Base-by-base conservation (phyloP, 2,888 invertebrate genomes). In the Catocala fraxini region DNA sequence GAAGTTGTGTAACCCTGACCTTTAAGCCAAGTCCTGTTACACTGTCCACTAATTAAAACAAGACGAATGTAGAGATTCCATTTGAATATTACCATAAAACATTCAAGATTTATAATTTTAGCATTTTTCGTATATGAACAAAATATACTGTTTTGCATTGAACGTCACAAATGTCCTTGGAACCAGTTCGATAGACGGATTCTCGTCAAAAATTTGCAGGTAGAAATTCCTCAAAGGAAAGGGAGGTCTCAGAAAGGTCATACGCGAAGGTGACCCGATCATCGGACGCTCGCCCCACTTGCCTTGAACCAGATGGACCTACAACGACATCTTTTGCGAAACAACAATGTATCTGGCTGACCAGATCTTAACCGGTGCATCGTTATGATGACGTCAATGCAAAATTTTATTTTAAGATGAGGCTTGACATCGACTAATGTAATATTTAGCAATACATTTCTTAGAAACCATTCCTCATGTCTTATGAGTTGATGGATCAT, bases 221-320 rank as follows among this genome's bases (percentile, higher is more conserved):
- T 88, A 87, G 85, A 87, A 88, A 88, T 89, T 85, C 83, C 80
- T 79, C 68, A 73, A 82, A 87, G 81, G 89, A 89, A 91, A 89
- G 87, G 89, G 80, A 86, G 86, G 86, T 87, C 84, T 82, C 45
- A 59, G 73, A 88, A 88, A 91, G 92, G 92, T 91, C 89, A 86
- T 59, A 62, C 63, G 68, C 77, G 90, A 91, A 91, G 91, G 90
- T 87, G 86, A 89, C 85, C 83, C 80, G 85, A 87, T 80, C 86
- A 85, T 87, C 86, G 77, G 81, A 72, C 83, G 79, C 73, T 74
- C 73, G 76, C 73, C 84, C 80, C 73, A 88, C 83, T 89, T 68
- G 82, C 91, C 92, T 92, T 92, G 92, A 89, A 89, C 92, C 83
- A 89, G 81, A 89, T 91, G 84, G 73, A 79, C 71, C 71, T 52